Evolutionary conservation across 2,113 vertebrate genomes (phyloP).

Genomic region (Azemiops feae): DNA sequence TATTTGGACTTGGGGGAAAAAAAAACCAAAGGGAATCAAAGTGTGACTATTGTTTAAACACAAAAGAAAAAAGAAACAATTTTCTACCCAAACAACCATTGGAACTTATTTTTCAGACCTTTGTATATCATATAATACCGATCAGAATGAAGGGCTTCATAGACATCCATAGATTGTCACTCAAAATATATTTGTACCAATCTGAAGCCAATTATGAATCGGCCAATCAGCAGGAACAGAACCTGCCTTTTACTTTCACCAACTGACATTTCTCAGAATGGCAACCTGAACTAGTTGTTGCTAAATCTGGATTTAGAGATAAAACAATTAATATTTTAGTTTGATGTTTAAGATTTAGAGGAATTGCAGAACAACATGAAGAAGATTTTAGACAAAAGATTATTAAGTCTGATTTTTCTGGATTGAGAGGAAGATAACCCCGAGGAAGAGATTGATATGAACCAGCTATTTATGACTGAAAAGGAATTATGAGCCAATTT

Average conservation of each 20-base stretch:
- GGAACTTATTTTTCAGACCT: background rate
- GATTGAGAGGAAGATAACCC: background rate
- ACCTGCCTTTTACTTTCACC: background rate
- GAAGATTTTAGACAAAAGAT: background rate
- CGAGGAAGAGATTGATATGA: background rate
- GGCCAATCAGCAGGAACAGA: background rate
- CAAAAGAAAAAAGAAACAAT: background rate
- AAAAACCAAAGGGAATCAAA: background rate
- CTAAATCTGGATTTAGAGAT: background rate
- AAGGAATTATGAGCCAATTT: background rate
- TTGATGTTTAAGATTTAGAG: background rate
- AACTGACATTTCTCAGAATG: background rate
- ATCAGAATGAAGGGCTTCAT: background rate
- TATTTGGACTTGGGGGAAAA: background rate
- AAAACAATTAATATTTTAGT: background rate
- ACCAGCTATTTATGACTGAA: background rate
- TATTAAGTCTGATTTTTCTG: background rate
- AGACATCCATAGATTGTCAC: background rate
- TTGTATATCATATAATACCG: background rate
- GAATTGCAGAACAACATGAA: background rate
- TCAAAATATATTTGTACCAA: background rate
- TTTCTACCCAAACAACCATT: background rate
- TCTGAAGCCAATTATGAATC: background rate
- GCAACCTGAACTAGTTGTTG: background rate
- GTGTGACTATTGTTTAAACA: background rate